A percentile compares a stretch with the other conserved stretches of the same genome.
phyloP scores from a whole-genome alignment of 2,113 vertebrate species.

The Pavo muticus region DNA sequence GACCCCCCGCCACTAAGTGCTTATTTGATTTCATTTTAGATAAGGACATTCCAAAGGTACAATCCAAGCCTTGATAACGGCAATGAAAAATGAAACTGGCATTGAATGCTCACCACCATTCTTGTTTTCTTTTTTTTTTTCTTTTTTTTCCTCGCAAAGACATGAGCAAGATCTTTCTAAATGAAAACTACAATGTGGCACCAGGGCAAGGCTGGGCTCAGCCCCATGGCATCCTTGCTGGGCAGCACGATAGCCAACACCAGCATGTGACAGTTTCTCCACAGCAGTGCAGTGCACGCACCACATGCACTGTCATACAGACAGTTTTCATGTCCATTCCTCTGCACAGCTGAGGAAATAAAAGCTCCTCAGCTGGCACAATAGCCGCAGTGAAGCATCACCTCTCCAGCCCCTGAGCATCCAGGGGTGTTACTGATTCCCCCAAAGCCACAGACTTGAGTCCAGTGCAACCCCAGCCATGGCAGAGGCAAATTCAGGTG shows the following conservation, averaged over 20 bases:
- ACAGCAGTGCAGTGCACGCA: too few relatives aligned
- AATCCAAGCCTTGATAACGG: slow-evolving; percentile 39
- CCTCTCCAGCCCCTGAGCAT: background rate
- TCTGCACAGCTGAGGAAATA: slow-evolving; percentile 23
- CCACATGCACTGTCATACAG: background rate
- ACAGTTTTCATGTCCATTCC: background rate
- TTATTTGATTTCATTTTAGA: slow-evolving; percentile 61
- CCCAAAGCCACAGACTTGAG: background rate
- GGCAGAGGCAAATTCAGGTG: background rate
- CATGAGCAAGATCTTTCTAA: background rate
- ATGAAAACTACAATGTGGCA: slow-evolving; percentile 18
- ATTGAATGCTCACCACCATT: background rate
- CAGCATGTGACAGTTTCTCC: fast-evolving
- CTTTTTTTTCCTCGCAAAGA: background rate
- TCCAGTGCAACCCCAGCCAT: background rate
- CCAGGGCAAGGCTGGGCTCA: background rate
- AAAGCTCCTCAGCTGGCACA: background rate
- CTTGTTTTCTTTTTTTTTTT: background rate
- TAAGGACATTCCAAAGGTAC: slow-evolving; percentile 58
- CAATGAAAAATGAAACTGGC: slow-evolving; percentile 29
- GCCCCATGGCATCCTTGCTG: background rate
- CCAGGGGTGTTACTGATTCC: background rate
- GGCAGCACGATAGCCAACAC: background rate
- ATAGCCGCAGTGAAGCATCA: background rate
- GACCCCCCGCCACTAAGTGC: slow-evolving; percentile 18